Percentiles rank a stretch among this genome's conserved stretches.
phyloP scores from a whole-genome alignment of 1,140 invertebrate species.

The Bactericera cockerelli region DNA sequence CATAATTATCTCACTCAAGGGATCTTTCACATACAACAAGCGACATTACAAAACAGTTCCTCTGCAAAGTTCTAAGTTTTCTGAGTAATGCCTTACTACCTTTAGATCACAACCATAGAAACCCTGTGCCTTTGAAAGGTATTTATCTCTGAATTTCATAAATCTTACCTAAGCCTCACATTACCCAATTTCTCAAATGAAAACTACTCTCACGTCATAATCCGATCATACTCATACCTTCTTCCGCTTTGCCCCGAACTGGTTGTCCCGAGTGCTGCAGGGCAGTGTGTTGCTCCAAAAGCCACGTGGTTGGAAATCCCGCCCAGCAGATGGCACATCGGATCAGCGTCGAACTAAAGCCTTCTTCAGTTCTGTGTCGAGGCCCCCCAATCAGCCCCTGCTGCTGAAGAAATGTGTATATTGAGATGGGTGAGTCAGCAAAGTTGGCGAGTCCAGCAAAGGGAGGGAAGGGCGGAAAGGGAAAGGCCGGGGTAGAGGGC shows the following conservation, averaged over 20 bases:
- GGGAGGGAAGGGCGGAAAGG: conserved; percentile 13
- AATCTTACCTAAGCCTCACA: too few relatives aligned
- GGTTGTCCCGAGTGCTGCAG: conserved; percentile 47
- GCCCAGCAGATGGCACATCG: conserved; percentile 59
- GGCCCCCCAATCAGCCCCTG: conserved; percentile 23
- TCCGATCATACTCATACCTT: background rate
- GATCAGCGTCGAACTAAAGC: conserved; percentile 19
- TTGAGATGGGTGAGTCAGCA: conserved; percentile 29
- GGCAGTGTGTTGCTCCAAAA: conserved; percentile 61
- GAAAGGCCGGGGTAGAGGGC: conserved; percentile 6
- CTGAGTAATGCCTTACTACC: too few relatives aligned
- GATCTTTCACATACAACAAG: too few relatives aligned
- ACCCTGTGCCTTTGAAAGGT: too few relatives aligned
- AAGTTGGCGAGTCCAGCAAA: conserved; percentile 19
- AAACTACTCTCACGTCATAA: too few relatives aligned
- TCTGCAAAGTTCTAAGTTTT: too few relatives aligned
- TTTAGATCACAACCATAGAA: too few relatives aligned
- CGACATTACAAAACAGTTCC: too few relatives aligned
- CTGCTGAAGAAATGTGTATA: conserved; percentile 32
- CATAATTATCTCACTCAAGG: too few relatives aligned
- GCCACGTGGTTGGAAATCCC: conserved; percentile 63
- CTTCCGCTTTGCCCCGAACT: conserved; percentile 5
- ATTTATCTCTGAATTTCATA: too few relatives aligned
- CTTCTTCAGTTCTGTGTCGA: conserved; percentile 16
- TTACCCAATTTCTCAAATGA: too few relatives aligned